Base-by-base conservation (phyloP, 2,888 invertebrate genomes). In the Acronicta leporina region DNA sequence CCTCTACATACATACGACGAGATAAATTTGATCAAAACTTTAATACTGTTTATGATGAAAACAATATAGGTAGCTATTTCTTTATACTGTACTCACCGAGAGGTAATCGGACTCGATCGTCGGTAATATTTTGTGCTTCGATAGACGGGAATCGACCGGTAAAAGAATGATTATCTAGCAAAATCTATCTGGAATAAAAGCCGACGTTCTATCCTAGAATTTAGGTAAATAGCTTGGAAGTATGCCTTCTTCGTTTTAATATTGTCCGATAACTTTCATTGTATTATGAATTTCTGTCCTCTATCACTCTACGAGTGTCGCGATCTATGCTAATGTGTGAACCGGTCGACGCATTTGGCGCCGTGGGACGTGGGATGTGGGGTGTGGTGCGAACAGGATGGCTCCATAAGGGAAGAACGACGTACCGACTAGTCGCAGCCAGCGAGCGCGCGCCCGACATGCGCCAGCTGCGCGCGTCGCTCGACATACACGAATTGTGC, bases 141-240 rank as follows among this genome's bases (percentile, higher is more conserved):
- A 88, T 89, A 89, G 87, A 92, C 91, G 86, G 88, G 87, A 84
- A 87, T 87, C 88, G 87, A 89, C 85, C 88, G 82, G 86, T 88
- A 87, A 89, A 89, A 89, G 68, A 88, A 92, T 89, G 88, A 86
- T 86, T 88, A 91, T 94, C 94, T 94, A 94, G 94, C 94, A 93
- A 92, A 92, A 91, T 92, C 94, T 94, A 94, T 91, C 90, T 88
- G 94, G 93, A 92, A 92, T 93, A 92, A 92, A 92, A 93, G 94
- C 93, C 87, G 90, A 93, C 91, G 85, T 89, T 90, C 91, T 93
- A 94, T 89, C 85, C 91, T 94, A 94, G 81, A 90, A 90, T 90
- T 92, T 92, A 90, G 88, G 87, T 92, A 87, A 91, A 88, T 90
- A 92, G 91, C 89, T 90, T 91, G 93, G 94, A 94, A 94, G 94